phyloP scores from a whole-genome alignment of 2,888 invertebrate genomes.

The Amiota minor region DNA sequence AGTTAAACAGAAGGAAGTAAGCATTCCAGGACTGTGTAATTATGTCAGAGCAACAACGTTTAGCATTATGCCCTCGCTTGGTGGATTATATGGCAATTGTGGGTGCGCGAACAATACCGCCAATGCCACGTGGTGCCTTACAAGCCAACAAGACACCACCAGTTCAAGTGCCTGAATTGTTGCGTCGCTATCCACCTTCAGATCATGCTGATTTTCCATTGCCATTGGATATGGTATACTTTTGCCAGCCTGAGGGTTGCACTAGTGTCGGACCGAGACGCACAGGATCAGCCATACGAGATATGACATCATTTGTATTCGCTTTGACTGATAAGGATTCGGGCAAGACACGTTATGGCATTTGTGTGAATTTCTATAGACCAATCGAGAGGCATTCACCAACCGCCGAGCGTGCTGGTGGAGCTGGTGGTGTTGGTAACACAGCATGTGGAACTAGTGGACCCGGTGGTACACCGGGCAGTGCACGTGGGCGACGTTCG shows the following conservation, averaged over 20 bases:
- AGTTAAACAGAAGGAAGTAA: too few relatives aligned
- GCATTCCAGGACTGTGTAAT: too few relatives aligned
- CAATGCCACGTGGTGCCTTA: conserved; percentile 77
- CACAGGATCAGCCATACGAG: conserved; percentile 81
- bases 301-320: conserved; percentile 97
- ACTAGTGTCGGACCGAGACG: conserved; percentile 91
- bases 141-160: conserved; percentile 79
- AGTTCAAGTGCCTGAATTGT: conserved; percentile 92
- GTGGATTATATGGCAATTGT: conserved; percentile 98
- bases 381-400: conserved; percentile 82
- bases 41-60: conserved; percentile 81
- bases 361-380: conserved; percentile 98
- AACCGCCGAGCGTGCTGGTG: conserved; percentile 41
- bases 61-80: conserved; percentile 87
- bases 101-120: conserved; percentile 85
- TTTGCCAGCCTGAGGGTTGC: conserved; percentile 99
- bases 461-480: conserved; percentile 41
- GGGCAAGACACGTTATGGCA: conserved; percentile 94
- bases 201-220: conserved; percentile 98
- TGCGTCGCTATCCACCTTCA: conserved; percentile 94
- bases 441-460: not conserved
- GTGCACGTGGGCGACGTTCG: conserved; percentile 70
- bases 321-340: conserved; percentile 99
- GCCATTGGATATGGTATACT: conserved; percentile 98
- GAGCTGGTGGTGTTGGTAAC: conserved; percentile 34